Evolutionary conservation across 1,140 invertebrate species (phyloP).

Genomic region (Papilio glaucus): DNA sequence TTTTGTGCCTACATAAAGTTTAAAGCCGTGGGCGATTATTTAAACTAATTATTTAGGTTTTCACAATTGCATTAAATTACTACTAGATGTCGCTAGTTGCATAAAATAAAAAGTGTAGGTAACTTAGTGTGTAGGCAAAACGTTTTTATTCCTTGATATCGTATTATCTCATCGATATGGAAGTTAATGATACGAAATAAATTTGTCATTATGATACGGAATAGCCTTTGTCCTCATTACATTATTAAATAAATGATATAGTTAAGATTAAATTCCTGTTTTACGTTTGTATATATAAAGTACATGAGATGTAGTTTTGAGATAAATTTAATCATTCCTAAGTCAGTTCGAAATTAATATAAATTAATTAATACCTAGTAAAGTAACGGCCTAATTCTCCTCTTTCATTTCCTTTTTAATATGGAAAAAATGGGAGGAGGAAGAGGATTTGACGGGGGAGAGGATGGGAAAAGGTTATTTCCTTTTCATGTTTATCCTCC

Average conservation of each 20-base stretch:
- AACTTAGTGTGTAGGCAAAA: background rate
- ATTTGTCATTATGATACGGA: background rate
- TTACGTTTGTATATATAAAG: background rate
- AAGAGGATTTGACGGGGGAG: no score
- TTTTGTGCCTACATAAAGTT: no score
- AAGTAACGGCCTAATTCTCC: no score
- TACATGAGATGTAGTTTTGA: background rate
- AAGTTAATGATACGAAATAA: conserved; percentile 1
- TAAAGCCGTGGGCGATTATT: no score
- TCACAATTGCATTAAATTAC: background rate
- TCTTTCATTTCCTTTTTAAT: no score
- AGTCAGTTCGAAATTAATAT: no score
- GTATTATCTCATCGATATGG: background rate
- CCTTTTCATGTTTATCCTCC: no score
- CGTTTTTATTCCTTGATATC: background rate
- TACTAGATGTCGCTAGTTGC: background rate
- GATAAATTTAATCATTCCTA: background rate
- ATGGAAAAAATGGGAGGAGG: no score
- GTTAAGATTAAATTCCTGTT: background rate
- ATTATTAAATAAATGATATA: conserved; percentile 3
- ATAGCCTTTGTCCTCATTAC: background rate
- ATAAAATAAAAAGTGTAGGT: background rate
- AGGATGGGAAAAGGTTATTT: no score
- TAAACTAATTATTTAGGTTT: background rate
- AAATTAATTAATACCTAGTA: no score